Percentiles rank a stretch among this genome's conserved stretches.
phyloP scores from a whole-genome alignment of 2,797 vertebrate species.

The Leuciscus waleckii region DNA sequence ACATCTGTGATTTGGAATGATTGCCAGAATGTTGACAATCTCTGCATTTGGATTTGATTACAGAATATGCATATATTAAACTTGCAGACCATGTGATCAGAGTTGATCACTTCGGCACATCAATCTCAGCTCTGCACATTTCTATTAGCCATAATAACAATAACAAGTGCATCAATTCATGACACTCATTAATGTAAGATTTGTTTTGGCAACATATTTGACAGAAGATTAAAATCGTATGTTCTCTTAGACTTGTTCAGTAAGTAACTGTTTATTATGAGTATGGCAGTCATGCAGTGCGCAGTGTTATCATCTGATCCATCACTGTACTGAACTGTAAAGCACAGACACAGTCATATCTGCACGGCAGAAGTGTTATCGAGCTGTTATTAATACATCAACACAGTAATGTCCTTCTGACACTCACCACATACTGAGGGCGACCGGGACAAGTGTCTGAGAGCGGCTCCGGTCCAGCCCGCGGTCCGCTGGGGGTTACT shows the following conservation, averaged over 20 bases:
- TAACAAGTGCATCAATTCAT: background rate
- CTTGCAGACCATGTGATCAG: too few relatives aligned
- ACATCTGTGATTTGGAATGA: background rate
- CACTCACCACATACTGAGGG: slow-evolving; percentile 74
- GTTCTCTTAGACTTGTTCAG: background rate
- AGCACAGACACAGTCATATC: too few relatives aligned
- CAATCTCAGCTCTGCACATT: background rate
- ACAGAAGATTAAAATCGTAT: background rate
- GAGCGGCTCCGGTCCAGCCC: slow-evolving; percentile 59
- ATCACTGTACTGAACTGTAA: too few relatives aligned
- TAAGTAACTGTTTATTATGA: background rate
- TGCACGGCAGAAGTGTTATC: too few relatives aligned
- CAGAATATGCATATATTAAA: background rate
- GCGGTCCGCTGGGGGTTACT: slow-evolving; percentile 63
- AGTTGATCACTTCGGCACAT: background rate
- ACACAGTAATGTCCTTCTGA: background rate
- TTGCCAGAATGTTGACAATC: background rate
- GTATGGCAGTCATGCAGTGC: background rate
- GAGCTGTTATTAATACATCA: too few relatives aligned
- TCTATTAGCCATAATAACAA: background rate
- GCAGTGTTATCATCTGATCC: too few relatives aligned
- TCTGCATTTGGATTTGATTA: background rate
- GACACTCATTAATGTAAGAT: background rate
- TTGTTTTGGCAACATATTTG: background rate
- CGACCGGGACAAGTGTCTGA: slow-evolving; percentile 71